These are phyloP conservation scores for Drosophila rufa DNA, from an alignment of 1,140 invertebrate genomes.

Conservation along the genomic window DNA sequence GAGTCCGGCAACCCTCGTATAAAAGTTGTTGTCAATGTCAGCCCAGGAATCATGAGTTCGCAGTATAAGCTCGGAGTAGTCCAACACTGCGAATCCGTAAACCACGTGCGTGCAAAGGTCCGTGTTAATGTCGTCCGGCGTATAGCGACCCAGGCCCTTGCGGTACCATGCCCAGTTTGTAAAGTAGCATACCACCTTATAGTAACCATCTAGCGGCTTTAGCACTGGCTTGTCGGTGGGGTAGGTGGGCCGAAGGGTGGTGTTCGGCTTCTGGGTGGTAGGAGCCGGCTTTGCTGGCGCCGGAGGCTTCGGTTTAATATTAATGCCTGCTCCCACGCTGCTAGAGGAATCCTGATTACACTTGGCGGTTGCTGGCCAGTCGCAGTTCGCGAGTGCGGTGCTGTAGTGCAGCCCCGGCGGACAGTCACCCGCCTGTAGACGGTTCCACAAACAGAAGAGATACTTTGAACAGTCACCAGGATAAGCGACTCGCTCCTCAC, in stretches of 20 bases:
- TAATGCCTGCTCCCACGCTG: not conserved
- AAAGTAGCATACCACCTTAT: conserved; percentile 95
- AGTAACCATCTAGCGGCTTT: conserved; percentile 86
- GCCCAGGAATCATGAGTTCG: conserved; percentile 95
- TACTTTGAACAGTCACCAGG: conserved; percentile 91
- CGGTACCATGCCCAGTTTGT: conserved; percentile 98
- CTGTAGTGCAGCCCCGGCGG: conserved; percentile 92
- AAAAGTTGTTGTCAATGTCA: conserved; percentile 94
- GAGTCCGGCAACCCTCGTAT: conserved; percentile 91
- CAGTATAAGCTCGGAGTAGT: conserved; percentile 91
- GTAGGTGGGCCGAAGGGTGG: conserved; percentile 75
- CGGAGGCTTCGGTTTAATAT: conserved; percentile 47
- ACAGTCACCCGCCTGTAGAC: conserved; percentile 90
- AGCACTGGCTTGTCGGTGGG: conserved; percentile 80
- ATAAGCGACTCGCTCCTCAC: conserved; percentile 88
- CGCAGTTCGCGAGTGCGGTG: conserved; percentile 88
- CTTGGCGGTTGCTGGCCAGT: conserved; percentile 91
- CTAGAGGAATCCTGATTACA: conserved; percentile 85
- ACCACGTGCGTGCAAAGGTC: conserved; percentile 96
- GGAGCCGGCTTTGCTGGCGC: conserved; percentile 56
- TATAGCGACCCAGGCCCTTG: conserved; percentile 92
- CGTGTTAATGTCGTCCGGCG: conserved; percentile 94
- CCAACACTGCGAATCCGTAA: conserved; percentile 95
- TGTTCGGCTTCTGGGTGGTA: conserved; percentile 62
- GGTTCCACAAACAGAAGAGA: conserved; percentile 92